Evolutionary conservation across 2,797 vertebrate species (phyloP), one percentile per base, ranked within the genome.

Genomic region (Harpagifer antarcticus): DNA sequence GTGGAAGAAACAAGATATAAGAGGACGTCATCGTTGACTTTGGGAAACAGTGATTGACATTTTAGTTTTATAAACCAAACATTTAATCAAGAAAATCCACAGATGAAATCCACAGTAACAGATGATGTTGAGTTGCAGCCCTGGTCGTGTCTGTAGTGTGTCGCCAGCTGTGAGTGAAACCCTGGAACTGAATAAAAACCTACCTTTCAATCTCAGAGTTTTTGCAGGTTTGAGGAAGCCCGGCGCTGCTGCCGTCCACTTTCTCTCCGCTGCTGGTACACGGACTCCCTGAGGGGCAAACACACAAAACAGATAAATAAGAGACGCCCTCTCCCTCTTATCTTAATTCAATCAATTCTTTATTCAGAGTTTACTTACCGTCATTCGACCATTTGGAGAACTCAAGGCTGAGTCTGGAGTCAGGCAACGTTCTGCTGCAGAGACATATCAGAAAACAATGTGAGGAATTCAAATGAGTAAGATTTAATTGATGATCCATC

Each of bases 261-360:
- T 97, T 98, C 81, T 98, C 98, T 53, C 94, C 97, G 17, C 96
- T 96, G 95, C 97, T 99, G 43, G 98, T 99, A 42, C 97, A 98
- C 15, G 98, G 97, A 94, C 96, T 97, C 91, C 96, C 98, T 99
- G 91, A 62, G 74, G 62, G 83, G 86, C 33, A 64, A 10, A 54
- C 3, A 66, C 0, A 57, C 9, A 31, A 31, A 23, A 59, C 4
- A 37, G 2, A 69, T 67, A 17, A 20, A 63, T 33, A n/a, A 33
- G 5, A 4, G 1, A 65, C 48, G 42, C 40, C 49, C 44, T 37
- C 33, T 37, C 40, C 49, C 44, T 37, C 33, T 37, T 37, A 37
- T 37, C 33, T 9, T 37, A 37, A 19, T 76, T 20, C n/a, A 9
- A 56, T 49, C 9, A 55, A 15, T n/a, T 49, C 0, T 33, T 50